Evolutionary conservation across 2,113 vertebrate species (phyloP).

Genomic region (Psittacula cyanocephala): DNA sequence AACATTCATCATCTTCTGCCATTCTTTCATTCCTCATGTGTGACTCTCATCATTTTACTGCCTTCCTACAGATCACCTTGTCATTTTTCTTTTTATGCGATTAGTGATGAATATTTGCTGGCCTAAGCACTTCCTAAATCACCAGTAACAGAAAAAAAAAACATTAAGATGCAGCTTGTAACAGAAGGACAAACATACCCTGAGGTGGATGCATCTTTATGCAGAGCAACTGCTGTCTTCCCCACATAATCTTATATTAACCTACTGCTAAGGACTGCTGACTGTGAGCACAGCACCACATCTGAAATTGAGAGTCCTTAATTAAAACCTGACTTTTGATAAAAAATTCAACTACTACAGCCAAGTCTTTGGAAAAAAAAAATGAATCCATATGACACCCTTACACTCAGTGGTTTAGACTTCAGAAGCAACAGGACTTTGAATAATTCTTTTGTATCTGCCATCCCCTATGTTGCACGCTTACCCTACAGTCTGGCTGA

Average conservation of each 20-base stretch:
- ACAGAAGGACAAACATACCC: conserved; percentile 53
- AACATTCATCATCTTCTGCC: not conserved
- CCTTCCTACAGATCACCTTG: not conserved
- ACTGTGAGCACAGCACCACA: not conserved
- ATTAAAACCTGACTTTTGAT: conserved; percentile 4
- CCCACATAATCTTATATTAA: not conserved
- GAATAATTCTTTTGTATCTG: not conserved
- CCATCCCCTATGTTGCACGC: fast-evolving
- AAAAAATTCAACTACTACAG: not conserved
- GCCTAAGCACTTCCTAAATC: conserved; percentile 34
- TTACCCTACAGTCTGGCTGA: not conserved
- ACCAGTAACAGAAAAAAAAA: conserved; percentile 18
- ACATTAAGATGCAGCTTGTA: conserved; percentile 13
- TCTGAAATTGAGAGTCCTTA: not conserved
- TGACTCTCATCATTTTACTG: not conserved
- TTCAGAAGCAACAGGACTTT: not conserved
- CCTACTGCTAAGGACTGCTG: not conserved
- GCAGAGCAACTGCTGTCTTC: conserved; percentile 23
- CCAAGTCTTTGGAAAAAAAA: not conserved
- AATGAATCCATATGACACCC: not conserved
- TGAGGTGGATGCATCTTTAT: conserved; percentile 31
- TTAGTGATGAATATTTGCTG: not conserved
- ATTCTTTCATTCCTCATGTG: not conserved
- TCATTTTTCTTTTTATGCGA: conserved; percentile 9
- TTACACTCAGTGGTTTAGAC: not conserved